Evolutionary conservation across 1,140 invertebrate genomes (phyloP), one percentile per base, ranked within the genome.

Genomic region (Druon quercuslanigerum): DNA sequence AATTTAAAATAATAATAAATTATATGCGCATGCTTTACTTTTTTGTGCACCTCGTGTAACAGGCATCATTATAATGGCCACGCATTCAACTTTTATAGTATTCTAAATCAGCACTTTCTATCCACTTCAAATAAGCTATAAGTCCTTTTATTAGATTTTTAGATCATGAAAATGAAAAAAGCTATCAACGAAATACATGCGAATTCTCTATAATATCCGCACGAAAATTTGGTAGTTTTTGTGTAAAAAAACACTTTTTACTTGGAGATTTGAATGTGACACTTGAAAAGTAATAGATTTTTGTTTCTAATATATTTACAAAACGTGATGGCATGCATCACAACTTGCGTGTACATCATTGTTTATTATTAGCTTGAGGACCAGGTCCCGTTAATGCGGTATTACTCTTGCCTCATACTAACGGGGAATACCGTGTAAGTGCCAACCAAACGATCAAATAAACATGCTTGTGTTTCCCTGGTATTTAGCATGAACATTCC

Each of bases 341-440:
- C 51, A 71, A 66, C n/a, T 54, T 33, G 33, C 20, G 14, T 14
- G n/a, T 46, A 40, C 33, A 66, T 33, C 78, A 81, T 78, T 77
- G 82, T 83, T 81, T 79, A 82, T 84, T 84, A 83, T 82, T 84
- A 83, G 79, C 76, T 71, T 78, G 77, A 87, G 87, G 85, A 85
- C 85, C 87, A 74, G 86, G 86, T 89, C 88, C 88, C 87, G 87
- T 89, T 89, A 88, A 83, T 82, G 75, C 78, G 82, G 84, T 84
- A 86, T 81, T 46, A 73, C 79, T 72, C 81, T 78, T 82, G 79
- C 76, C 79, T 83, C 71, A 60, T 25, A 25, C 73, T 88, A 88
- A 88, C 88, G 85, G 82, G 76, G 77, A 85, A 84, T 54, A 66
- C 72, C 54, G 75, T 74, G 14, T 74, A 78, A 75, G 73, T 76